These are phyloP conservation scores for Cinclus cinclus DNA, from an alignment of 2,113 vertebrate genomes.

Conservation along the genomic window DNA sequence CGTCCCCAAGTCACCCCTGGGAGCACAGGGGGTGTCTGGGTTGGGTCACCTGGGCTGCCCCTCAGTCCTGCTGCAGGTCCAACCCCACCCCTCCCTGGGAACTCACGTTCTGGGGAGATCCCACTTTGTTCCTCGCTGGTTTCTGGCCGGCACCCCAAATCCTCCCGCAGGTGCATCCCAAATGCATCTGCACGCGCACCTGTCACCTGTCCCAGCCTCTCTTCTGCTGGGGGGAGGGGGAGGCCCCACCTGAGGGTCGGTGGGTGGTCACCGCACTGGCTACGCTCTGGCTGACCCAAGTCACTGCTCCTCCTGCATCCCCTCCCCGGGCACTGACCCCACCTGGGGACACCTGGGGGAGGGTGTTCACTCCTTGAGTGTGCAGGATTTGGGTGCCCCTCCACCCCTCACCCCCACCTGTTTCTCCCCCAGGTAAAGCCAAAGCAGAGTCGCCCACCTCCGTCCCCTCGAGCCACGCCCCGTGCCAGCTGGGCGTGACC, in stretches of 20 bases:
- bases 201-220: not conserved
- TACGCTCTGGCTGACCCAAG: not conserved
- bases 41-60: not conserved
- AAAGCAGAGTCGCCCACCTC: not conserved
- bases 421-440: not conserved
- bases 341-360: not conserved
- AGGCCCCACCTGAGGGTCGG: not conserved
- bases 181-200: not conserved
- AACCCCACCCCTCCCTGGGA: too few relatives aligned
- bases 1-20: not conserved
- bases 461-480: not conserved
- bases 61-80: not conserved
- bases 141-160: not conserved
- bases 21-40: not conserved
- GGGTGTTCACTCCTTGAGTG: not conserved
- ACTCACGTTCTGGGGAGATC: not conserved
- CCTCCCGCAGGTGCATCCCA: not conserved
- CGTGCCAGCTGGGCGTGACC: not conserved
- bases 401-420: fast-evolving
- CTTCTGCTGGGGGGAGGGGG: not conserved
- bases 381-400: not conserved
- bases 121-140: not conserved
- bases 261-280: not conserved
- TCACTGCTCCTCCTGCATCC: not conserved
- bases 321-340: not conserved